Conservation (phyloP, 2,797 vertebrate genomes). For the Rhyacichthys aspro region DNA sequence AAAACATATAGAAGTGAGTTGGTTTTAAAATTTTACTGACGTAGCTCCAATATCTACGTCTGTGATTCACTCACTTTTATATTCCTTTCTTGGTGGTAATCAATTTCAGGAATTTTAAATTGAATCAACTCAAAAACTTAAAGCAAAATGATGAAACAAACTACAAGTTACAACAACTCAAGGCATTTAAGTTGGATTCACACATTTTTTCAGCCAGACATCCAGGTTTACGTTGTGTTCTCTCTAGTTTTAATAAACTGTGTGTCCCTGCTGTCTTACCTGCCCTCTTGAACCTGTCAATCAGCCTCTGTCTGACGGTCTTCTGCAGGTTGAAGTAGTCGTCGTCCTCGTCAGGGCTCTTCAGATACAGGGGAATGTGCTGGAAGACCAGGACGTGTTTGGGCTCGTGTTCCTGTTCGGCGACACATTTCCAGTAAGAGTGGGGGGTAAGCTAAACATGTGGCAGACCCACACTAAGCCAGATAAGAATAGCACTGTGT, state of each 20-base stretch:
- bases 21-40: too few species aligned
- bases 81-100: too few species aligned
- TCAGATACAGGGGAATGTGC: constrained; percentile 93
- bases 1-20: too few species aligned
- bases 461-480: constrained; percentile 14
- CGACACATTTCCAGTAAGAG: constrained; percentile 19
- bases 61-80: too few species aligned
- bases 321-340: constrained; percentile 92
- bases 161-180: too few species aligned
- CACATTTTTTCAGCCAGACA: too few species aligned
- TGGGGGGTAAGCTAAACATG: not conserved
- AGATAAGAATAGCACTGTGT: constrained; percentile 1
- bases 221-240: too few species aligned
- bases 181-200: too few species aligned
- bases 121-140: too few species aligned
- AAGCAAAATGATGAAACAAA: too few species aligned
- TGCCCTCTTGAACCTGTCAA: constrained; percentile 90
- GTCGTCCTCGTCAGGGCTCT: constrained; percentile 85
- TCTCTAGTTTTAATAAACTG: not conserved
- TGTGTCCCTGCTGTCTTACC: constrained; percentile 46
- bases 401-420: constrained; percentile 68
- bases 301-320: constrained; percentile 79
- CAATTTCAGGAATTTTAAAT: too few species aligned
- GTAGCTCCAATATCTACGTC: too few species aligned
- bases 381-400: constrained; percentile 91